Evolutionary conservation across 2,888 invertebrate genomes (phyloP).

Genomic region (Lithophane leautieri): DNA sequence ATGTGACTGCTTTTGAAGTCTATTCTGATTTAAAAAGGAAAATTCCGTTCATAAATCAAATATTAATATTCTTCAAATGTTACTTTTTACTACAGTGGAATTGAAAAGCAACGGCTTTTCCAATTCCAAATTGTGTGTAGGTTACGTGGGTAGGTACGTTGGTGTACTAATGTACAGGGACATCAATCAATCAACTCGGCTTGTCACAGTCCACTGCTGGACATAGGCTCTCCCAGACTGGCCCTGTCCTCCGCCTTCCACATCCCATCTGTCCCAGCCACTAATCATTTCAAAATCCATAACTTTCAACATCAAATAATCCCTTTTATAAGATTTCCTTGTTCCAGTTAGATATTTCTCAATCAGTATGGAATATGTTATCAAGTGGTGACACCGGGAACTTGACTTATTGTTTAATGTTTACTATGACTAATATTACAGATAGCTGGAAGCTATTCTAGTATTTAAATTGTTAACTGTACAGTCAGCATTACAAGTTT

Average conservation of each 20-base stretch:
- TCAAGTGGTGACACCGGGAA: background rate
- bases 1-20: background rate
- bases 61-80: background rate
- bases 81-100: background rate
- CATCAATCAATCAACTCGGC: background rate
- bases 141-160: no score
- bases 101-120: no score
- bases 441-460: constrained; percentile 6
- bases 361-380: background rate
- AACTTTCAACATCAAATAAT: background rate
- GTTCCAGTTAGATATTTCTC: background rate
- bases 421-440: background rate
- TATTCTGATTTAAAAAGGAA: constrained; percentile 15
- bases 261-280: background rate
- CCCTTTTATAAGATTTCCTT: background rate
- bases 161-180: no score
- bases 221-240: background rate
- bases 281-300: background rate
- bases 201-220: background rate
- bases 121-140: background rate
- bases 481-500: constrained; percentile 3
- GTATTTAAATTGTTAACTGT: background rate
- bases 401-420: background rate
- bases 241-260: background rate
- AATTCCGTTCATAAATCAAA: background rate